Conservation (phyloP, 2,797 vertebrate species). For the Tenualosa ilisha region DNA sequence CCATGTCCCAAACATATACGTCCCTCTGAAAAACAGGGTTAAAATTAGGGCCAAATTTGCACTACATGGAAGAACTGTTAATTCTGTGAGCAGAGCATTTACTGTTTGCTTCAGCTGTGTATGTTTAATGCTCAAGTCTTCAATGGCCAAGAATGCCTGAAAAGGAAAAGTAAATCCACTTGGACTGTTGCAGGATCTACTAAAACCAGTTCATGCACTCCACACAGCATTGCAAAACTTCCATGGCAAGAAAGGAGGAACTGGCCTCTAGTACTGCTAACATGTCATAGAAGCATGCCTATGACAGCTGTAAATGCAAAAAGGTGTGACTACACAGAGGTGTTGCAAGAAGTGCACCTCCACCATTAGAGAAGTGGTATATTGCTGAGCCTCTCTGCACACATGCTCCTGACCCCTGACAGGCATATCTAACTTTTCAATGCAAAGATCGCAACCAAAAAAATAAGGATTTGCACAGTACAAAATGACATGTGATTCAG, state of each 20-base stretch:
- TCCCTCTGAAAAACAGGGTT: neutral
- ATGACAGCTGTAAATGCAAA: neutral
- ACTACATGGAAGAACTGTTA: neutral
- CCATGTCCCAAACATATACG: neutral
- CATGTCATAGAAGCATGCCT: neutral
- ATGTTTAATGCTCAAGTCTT: neutral
- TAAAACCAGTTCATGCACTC: neutral
- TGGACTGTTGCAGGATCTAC: neutral
- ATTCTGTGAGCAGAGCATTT: neutral
- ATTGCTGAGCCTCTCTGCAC: neutral
- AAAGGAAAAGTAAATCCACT: neutral
- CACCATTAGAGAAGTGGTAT: neutral
- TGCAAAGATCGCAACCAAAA: neutral
- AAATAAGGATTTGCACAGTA: neutral
- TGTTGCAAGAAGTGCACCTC: neutral
- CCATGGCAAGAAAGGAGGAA: neutral
- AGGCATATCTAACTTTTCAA: neutral
- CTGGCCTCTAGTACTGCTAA: neutral
- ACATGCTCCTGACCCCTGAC: neutral
- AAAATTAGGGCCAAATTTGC: neutral
- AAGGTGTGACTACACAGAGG: neutral
- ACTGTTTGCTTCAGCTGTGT: no score
- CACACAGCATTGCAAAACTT: neutral
- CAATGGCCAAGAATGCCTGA: neutral
- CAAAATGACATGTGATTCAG: neutral